Base-by-base conservation (phyloP, 2,113 vertebrate species). In the Trochalopteron elliotii region DNA sequence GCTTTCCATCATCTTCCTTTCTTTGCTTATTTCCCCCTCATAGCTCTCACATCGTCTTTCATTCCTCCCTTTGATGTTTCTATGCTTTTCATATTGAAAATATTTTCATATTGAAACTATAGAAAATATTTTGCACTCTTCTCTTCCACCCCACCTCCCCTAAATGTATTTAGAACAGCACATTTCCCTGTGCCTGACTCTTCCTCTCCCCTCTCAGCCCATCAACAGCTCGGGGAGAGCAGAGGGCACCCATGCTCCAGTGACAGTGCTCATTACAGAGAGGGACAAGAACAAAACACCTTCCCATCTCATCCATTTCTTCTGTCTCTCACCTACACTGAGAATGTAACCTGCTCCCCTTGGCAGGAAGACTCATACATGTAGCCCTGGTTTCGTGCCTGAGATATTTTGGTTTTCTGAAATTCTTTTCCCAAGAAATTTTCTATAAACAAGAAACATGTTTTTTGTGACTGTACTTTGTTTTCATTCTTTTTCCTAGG, bases 1-100 rank as follows among this genome's bases (percentile, higher is more conserved):
- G 83, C 74, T 94, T 94, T 95, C 68, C 69, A 79, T 95, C 87
- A 89, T 93, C 91, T 93, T 87, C 79, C 31, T 77, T 94, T 93
- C 82, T 94, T 75, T 75, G 72, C 75, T 91, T 87, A 65, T 84
- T 85, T 71, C 56, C 19, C 37, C 30, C 35, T 96, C 49, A 28
- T 18, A 81, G n/a, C 53, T 82, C 86, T 92, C 67, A 75, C 69
- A 60, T 78, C 37, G 42, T 86, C 75, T 89, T 93, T 93, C 69
- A 53, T 69, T 89, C 24, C 20, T 74, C 42, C 65, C 95, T 96
- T 95, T 96, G 97, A 96, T 92, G 93, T 80, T 53, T 67, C 15
- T 65, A 44, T 12, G 44, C 65, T 93, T 79, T 78, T 94, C 42
- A 67, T 88, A 90, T 42, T 49, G 47, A 49, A 49, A 49, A 24